Base-by-base conservation (phyloP, 2,113 vertebrate genomes). In the Clarias macrocephalus region DNA sequence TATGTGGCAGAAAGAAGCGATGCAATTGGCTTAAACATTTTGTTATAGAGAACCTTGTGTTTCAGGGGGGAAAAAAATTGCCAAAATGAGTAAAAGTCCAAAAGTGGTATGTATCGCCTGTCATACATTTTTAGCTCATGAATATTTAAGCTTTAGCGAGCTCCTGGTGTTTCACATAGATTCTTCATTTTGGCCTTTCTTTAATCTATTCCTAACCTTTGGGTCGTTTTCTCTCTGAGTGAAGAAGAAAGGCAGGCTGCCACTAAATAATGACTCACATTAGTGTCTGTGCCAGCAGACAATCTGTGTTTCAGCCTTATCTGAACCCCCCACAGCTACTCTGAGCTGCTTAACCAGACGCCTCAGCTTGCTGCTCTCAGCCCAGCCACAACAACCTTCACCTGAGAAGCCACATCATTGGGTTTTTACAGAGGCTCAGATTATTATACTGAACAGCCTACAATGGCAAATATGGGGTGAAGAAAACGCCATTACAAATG, bases 181-280 rank as follows among this genome's bases (percentile, higher is more conserved):
- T 59, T 72, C 33, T 77, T 52, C 54, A 25, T 81, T 84, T 77
- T 68, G 65, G 86, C 85, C 83, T 86, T 37, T 52, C 52, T 87
- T 68, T 87, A 72, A 84, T 90, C 80, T 65, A 37, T 82, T 84
- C 68, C 82, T 54, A 81, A 79, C 56, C 52, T 60, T 75, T 52
- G 54, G 84, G 85, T 65, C 52, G 80, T 88, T 88, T 91, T 85
- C 86, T 88, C 77, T 73, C 18, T 57, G 76, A 85, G 82, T 76
- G 30, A 66, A 83, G 66, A 83, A 84, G 86, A 83, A 75, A 57
- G 48, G 60, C 77, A 59, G 68, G 75, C n/a, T 68, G 54, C 65
- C 59, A 86, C 75, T 86, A 62, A 87, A 81, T 88, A 89, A 88
- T 86, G 89, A 88, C 85, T 90, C 85, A 88, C 77, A 85, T 90